Base-by-base conservation (phyloP, 53 echinoderm and acorn worm genomes). In the Zoroaster sp. region DNA sequence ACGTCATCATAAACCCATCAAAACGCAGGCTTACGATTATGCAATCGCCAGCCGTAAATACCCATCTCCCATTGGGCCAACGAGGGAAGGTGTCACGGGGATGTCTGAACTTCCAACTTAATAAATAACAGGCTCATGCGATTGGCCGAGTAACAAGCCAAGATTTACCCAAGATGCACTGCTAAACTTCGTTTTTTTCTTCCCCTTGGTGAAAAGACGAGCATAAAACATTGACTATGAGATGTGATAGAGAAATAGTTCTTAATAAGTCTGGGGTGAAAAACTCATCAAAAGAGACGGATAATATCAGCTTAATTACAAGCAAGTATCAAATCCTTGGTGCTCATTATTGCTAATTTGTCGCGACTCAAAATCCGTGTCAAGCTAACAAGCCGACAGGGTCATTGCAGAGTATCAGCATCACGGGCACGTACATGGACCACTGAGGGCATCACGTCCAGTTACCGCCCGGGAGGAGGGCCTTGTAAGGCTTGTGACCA, bases 401-500 rank as follows among this genome's bases (percentile, higher is more conserved):
- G 63, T 59, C 63, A 59, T 59, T 28, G 63, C 28, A 2, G 25
- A 31, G 18, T 42, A 30, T 42, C 20, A 32, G 44, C 70, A 70
- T 69, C 44, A 35, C 49, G 47, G 85, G 71, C 85, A 85, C 70
- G 85, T 85, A 70, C 85, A 40, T 35, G 23, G 25, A 42, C 30
- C 63, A 43, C 39, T 34, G 40, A 28, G 31, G 49, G 77, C 49
- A 77, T 51, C 15, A 46, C 52, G 49, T 51, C 45, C 77, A 47
- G 47, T 30, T 82, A 82, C 66, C 68, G 67, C 82, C 68, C 34
- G 45, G 82, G 85, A 10, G 47, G 83, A 83, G 71, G 49, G 42
- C 85, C 85, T 71, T 85, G 85, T 49, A 51, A 49, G 37, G 49
- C 54, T 14, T 28, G 70, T 85, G 85, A 85, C 85, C 85, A 85